Conservation (phyloP, 2,888 invertebrate species). For the Drosophila cognata region DNA sequence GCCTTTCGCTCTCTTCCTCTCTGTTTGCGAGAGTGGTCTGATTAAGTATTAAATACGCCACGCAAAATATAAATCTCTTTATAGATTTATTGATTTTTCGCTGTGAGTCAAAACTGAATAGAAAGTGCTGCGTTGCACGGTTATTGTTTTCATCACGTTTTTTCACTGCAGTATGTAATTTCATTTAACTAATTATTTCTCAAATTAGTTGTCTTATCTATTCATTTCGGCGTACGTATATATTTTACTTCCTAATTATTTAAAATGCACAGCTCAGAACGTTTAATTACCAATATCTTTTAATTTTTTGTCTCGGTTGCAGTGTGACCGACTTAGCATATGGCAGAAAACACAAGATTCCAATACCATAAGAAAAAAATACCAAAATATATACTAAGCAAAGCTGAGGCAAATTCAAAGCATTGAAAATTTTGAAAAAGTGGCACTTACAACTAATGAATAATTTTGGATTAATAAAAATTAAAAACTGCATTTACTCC, state of each 20-base stretch:
- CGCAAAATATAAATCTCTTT: slow-evolving; percentile 37
- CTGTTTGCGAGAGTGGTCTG: slow-evolving; percentile 20
- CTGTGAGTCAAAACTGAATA: slow-evolving; percentile 48
- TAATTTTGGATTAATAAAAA: background rate
- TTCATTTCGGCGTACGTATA: slow-evolving; percentile 4
- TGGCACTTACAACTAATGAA: background rate
- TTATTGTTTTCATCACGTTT: background rate
- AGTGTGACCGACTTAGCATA: slow-evolving; percentile 40
- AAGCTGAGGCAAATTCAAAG: background rate
- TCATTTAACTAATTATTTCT: background rate
- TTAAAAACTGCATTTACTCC: background rate
- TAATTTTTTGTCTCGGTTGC: slow-evolving; percentile 10
- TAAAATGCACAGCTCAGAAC: slow-evolving; percentile 13
- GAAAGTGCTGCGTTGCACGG: slow-evolving; percentile 70
- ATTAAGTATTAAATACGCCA: slow-evolving; percentile 34
- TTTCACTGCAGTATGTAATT: background rate
- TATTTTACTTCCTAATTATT: background rate
- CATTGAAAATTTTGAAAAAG: background rate
- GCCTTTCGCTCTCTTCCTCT: background rate
- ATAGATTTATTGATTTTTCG: slow-evolving; percentile 70
- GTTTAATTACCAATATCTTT: slow-evolving; percentile 27
- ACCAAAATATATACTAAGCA: background rate
- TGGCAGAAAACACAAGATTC: background rate
- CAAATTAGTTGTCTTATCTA: background rate
- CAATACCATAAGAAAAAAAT: slow-evolving; percentile 3